phyloP scores from a whole-genome alignment of 2,888 invertebrate genomes.

The Drosophila pullipes region DNA sequence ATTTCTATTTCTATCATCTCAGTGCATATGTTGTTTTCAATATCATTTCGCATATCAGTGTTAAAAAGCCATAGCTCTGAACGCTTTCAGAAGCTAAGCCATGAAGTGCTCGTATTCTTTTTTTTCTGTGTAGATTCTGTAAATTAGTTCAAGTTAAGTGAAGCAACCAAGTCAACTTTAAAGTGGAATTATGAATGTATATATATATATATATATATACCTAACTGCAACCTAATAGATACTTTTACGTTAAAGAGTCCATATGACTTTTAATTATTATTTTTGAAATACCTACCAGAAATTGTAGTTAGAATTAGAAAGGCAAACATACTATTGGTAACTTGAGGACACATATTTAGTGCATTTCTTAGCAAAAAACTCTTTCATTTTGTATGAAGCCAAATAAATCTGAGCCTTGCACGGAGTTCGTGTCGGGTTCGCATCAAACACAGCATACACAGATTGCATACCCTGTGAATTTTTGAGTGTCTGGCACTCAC shows the following conservation, averaged over 20 bases:
- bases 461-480: slow-evolving; percentile 7
- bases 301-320: not conserved
- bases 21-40: slow-evolving; percentile 15
- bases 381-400: too few relatives aligned
- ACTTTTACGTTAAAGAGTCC: not conserved
- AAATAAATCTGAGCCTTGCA: not conserved
- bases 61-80: slow-evolving; percentile 31
- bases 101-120: not conserved
- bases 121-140: not conserved
- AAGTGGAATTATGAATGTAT: not conserved
- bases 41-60: slow-evolving; percentile 41
- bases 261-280: not conserved
- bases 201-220: not conserved
- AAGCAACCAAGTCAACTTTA: not conserved
- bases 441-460: not conserved
- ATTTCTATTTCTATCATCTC: slow-evolving; percentile 16
- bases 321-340: too few relatives aligned
- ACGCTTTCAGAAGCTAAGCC: not conserved
- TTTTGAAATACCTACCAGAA: not conserved
- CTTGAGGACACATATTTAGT: too few relatives aligned
- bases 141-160: not conserved
- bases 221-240: not conserved
- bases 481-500: slow-evolving; percentile 16
- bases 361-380: not conserved
- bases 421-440: not conserved